Percentiles rank a stretch among this genome's conserved stretches.
Conservation (phyloP, 2,113 vertebrate species). For the Sterna hirundo region DNA sequence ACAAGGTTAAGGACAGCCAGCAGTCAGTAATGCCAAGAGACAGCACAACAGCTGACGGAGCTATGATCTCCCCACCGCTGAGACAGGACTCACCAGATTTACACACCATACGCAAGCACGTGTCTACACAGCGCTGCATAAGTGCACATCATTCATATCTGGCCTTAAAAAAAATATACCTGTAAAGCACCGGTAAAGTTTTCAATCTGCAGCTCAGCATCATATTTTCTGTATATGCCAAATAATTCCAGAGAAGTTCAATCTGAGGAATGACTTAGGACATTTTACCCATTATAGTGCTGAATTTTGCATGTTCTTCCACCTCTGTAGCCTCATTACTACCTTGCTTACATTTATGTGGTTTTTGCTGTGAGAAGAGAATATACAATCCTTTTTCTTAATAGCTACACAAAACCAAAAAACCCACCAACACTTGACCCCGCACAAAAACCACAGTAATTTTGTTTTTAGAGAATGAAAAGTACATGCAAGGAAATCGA, state of each 20-base stretch:
- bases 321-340: background rate
- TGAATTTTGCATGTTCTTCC: background rate
- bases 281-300: background rate
- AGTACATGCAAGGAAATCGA: background rate
- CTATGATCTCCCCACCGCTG: background rate
- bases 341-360: background rate
- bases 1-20: background rate
- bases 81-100: background rate
- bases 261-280: background rate
- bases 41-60: background rate
- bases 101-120: rapidly evolving
- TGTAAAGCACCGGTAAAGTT: background rate
- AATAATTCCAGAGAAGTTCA: background rate
- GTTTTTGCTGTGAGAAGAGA: background rate
- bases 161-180: background rate
- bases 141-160: too few species aligned
- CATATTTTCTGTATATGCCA: background rate
- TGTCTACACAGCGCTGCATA: rapidly evolving
- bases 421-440: too few species aligned
- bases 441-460: background rate
- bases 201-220: background rate
- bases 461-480: background rate
- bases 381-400: background rate
- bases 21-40: background rate
- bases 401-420: background rate